Base-by-base conservation (phyloP, 1,140 invertebrate species). In the Pseudomyrmex pallidus region DNA sequence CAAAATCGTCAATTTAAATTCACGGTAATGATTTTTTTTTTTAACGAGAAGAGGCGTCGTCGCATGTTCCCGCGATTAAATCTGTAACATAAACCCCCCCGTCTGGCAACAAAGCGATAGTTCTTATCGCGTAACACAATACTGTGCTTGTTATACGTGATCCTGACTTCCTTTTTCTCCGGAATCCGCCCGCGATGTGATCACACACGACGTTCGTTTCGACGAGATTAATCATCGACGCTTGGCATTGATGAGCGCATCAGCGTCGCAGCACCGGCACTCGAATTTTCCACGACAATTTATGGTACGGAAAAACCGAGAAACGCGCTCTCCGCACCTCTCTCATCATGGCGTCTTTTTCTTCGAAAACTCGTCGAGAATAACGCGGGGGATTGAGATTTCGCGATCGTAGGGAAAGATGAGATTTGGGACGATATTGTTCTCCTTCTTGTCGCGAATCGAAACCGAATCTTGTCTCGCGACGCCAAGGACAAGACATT, bases 41-140 rank as follows among this genome's bases (percentile, higher is more conserved):
- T 35, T 35, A 35, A 35, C 35, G 4, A 12, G 15, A 22, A 54
- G n/a, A 17, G 22, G 74, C 48, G n/a, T 68, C 17, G 20, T 68
- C 35, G 13, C 2, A 2, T 1, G 10, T 35, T 35, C 7, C 35
- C 35, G 35, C 3, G 54, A 80, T 80, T 61, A 59, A 17, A 62
- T 54, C 61, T 12, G 20, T 4, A 46, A 35, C 5, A 25, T 13
- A 17, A 13, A 63, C 44, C 15, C 12, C 44, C 15, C 12, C 22
- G 12, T 15, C 17, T 5, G 15, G 5, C 3, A 59, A 8, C 0
- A 46, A 35, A 12, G 12, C 15, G 54, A 72, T 59, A 80, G 8
- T 59, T 9, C 13, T 77, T 77, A 77, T 77, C 74, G 13, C 50
- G 25, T 54, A 76, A 50, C 4, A 10, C 2, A 57, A 68, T 15